Conservation (phyloP, 2,113 vertebrate genomes). For the Antigone vipio region DNA sequence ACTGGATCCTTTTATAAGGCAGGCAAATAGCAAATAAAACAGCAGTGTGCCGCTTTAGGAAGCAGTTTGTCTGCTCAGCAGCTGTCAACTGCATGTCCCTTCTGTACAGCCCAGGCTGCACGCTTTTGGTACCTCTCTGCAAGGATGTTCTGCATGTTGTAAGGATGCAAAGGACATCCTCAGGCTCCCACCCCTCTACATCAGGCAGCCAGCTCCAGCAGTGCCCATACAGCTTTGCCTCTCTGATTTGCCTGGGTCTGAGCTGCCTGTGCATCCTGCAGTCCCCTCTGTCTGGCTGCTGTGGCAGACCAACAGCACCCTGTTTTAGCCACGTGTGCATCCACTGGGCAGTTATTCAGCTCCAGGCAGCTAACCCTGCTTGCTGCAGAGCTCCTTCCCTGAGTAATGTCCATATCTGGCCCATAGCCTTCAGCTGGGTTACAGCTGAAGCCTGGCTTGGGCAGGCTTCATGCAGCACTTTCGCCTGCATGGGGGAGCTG, state of each 20-base stretch:
- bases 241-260: not conserved
- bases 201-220: not conserved
- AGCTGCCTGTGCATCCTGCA: not conserved
- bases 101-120: not conserved
- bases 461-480: not conserved
- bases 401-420: not conserved
- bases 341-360: not conserved
- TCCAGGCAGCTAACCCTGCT: not conserved
- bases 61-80: not conserved
- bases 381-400: not conserved
- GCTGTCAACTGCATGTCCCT: not conserved
- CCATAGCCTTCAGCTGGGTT: not conserved
- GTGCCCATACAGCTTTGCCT: not conserved
- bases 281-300: not conserved
- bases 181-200: not conserved
- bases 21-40: not conserved
- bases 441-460: not conserved
- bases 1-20: not conserved
- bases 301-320: not conserved
- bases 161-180: not conserved
- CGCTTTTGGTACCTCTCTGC: not conserved
- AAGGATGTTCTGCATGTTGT: not conserved
- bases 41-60: accelerated
- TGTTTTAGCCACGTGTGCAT: accelerated
- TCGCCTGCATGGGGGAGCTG: not conserved